Conservation (phyloP, 1,140 invertebrate genomes). For the Temnothorax nylanderi region DNA sequence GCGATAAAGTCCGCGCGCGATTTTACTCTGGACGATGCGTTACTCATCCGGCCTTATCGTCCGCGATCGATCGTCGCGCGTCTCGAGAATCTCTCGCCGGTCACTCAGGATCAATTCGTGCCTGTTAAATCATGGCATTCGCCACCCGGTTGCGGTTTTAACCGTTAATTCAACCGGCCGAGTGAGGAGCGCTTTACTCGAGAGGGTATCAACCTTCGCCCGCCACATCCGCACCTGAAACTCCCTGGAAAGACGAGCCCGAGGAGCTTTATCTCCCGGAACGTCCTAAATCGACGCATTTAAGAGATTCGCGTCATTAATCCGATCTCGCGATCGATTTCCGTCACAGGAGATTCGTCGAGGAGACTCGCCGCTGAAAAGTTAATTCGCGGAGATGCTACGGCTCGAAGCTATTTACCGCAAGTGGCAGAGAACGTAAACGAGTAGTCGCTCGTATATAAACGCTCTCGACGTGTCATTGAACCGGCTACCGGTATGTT, state of each 20-base stretch:
- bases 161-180: constrained; percentile 33
- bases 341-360: background rate
- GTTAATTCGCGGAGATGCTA: background rate
- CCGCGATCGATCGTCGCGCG: background rate
- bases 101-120: constrained; percentile 19
- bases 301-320: background rate
- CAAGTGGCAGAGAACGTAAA: background rate
- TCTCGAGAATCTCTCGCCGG: background rate
- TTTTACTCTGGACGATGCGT: background rate
- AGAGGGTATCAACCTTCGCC: constrained; percentile 25
- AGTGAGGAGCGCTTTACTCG: background rate
- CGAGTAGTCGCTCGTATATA: background rate
- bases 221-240: background rate
- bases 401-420: background rate
- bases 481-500: background rate
- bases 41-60: background rate
- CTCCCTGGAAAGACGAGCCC: background rate
- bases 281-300: background rate
- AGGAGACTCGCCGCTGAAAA: background rate
- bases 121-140: constrained; percentile 28
- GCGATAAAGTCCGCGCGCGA: background rate
- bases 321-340: background rate
- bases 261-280: too few relatives aligned
- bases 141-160: background rate
- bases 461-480: constrained; percentile 2